Evolutionary conservation across 2,797 vertebrate species (phyloP).

Genomic region (Xiphorhynchus erythropygius): DNA sequence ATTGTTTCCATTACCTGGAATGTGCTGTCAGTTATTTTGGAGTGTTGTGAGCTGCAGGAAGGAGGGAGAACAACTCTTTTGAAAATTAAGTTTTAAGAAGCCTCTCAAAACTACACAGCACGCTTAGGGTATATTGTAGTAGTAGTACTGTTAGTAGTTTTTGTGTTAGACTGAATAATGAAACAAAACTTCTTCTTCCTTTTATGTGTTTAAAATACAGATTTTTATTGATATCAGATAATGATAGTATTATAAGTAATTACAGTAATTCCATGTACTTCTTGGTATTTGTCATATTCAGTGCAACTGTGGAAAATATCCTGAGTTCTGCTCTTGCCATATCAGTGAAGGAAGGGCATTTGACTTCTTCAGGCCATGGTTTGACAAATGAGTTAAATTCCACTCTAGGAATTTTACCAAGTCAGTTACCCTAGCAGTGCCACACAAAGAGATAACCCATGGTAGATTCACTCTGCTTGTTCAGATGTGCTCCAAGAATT

Average conservation of each 20-base stretch:
- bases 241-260: background rate
- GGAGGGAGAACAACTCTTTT: background rate
- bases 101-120: background rate
- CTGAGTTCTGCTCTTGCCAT: background rate
- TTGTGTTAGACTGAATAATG: background rate
- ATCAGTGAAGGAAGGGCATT: background rate
- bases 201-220: background rate
- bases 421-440: background rate
- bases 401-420: background rate
- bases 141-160: background rate
- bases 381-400: background rate
- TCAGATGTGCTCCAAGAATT: background rate
- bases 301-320: background rate
- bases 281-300: background rate
- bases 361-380: rapidly evolving
- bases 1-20: background rate
- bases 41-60: background rate
- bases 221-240: background rate
- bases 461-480: background rate
- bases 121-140: background rate
- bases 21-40: background rate
- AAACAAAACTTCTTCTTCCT: background rate
- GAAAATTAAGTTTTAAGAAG: background rate
- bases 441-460: background rate
- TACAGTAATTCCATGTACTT: background rate